Evolutionary conservation across 1,140 invertebrate species (phyloP).

Genomic region (Oryctes rhinoceros): DNA sequence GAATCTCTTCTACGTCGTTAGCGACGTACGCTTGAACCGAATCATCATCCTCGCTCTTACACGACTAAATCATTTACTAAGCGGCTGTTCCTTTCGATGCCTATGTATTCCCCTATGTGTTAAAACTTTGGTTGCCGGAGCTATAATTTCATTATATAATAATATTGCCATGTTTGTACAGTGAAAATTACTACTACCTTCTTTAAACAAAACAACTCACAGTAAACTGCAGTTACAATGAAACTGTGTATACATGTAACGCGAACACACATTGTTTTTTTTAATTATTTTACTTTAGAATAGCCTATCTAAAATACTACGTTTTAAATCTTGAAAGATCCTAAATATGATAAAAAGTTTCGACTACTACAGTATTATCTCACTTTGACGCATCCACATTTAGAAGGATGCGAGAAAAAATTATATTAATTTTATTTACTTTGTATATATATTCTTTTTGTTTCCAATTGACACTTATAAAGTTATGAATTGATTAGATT

Average conservation of each 20-base stretch:
- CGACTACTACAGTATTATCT: constrained; percentile 58
- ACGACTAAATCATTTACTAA: constrained; percentile 20
- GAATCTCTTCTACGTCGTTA: neutral
- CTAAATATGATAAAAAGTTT: constrained; percentile 55
- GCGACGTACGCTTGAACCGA: neutral
- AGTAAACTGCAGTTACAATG: constrained; percentile 14
- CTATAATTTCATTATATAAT: constrained; percentile 35
- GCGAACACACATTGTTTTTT: constrained; percentile 45
- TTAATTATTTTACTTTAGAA: constrained; percentile 44
- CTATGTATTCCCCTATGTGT: neutral
- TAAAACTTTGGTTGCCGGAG: constrained; percentile 38
- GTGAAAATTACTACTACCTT: constrained; percentile 40
- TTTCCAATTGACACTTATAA: constrained; percentile 51
- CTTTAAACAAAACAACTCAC: constrained; percentile 1
- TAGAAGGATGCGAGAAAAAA: constrained; percentile 53
- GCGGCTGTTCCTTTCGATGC: neutral
- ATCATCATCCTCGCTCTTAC: neutral
- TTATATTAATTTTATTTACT: constrained; percentile 35
- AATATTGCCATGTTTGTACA: constrained; percentile 51
- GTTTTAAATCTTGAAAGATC: constrained; percentile 51
- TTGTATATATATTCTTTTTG: constrained; percentile 25
- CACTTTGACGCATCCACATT: constrained; percentile 57
- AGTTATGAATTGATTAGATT: constrained; percentile 42
- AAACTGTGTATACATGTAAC: constrained; percentile 46
- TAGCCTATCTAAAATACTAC: constrained; percentile 50